A percentile compares a stretch with the other conserved stretches of the same genome.
phyloP scores from a whole-genome alignment of 2,888 invertebrate genomes.

The Physocephala rufipes region DNA sequence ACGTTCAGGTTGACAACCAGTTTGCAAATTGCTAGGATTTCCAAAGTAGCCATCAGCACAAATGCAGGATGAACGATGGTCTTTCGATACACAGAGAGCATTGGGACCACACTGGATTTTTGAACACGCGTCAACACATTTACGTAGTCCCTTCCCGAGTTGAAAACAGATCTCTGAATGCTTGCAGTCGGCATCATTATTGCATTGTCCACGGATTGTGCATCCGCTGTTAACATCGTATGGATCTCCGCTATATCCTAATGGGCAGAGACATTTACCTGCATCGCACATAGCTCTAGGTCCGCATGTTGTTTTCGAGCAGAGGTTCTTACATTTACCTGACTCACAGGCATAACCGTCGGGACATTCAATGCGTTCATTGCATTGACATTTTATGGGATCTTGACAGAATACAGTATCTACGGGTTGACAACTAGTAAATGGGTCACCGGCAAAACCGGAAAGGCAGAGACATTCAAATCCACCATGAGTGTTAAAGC shows the following conservation, averaged over 20 bases:
- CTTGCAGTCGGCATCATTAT: conserved; percentile 82
- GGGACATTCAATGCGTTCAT: conserved; percentile 77
- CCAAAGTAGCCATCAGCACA: conserved; percentile 85
- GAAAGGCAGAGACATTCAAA: conserved; percentile 90
- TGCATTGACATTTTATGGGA: conserved; percentile 76
- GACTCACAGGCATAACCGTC: conserved; percentile 78
- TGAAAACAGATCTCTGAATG: conserved; percentile 90
- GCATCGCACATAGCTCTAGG: conserved; percentile 83
- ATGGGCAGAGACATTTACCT: conserved; percentile 82
- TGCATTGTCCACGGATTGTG: conserved; percentile 77
- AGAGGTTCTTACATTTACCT: conserved; percentile 80
- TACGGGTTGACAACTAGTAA: conserved; percentile 79
- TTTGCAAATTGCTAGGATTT: conserved; percentile 80
- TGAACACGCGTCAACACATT: conserved; percentile 87
- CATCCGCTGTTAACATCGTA: conserved; percentile 78
- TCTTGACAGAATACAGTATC: conserved; percentile 77
- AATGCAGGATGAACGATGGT: conserved; percentile 86
- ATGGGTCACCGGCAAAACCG: conserved; percentile 87
- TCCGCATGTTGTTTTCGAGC: conserved; percentile 80
- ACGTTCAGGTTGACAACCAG: conserved; percentile 81
- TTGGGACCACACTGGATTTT: conserved; percentile 91
- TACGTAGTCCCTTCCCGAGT: conserved; percentile 78
- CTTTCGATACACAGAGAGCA: conserved; percentile 84
- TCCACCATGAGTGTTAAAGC: conserved; percentile 88
- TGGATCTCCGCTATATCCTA: conserved; percentile 81